These are phyloP conservation scores for Syrrhaptes paradoxus DNA, from an alignment of 2,113 vertebrate species.

Conservation along the genomic window DNA sequence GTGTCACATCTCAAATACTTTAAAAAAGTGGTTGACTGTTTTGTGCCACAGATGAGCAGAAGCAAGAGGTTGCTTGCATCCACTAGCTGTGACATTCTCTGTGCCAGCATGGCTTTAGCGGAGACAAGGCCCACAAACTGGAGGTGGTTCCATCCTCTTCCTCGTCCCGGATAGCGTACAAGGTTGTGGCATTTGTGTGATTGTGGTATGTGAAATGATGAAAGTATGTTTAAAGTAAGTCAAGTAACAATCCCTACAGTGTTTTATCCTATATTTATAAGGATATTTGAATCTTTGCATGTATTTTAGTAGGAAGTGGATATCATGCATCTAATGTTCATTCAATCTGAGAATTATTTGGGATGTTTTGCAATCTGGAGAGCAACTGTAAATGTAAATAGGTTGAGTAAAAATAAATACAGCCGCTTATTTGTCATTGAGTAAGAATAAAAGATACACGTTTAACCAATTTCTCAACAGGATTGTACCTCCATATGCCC, in stretches of 20 bases:
- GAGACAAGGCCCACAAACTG: background rate
- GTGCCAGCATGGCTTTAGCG: background rate
- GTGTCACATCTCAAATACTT: slow-evolving; percentile 40
- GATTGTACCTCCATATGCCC: background rate
- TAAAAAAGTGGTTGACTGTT: slow-evolving; percentile 42
- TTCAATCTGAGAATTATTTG: background rate
- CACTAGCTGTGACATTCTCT: slow-evolving; percentile 26
- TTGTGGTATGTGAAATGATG: background rate
- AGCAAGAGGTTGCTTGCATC: background rate
- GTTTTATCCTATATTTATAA: background rate
- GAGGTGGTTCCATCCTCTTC: background rate
- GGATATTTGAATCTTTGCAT: background rate
- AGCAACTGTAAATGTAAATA: background rate
- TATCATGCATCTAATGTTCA: background rate
- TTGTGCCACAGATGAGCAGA: slow-evolving; percentile 36
- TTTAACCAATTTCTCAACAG: background rate
- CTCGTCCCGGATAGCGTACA: background rate
- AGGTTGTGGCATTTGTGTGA: background rate
- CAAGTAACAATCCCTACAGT: background rate
- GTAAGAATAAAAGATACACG: background rate
- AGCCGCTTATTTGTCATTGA: background rate
- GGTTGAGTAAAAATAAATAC: background rate
- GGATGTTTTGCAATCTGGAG: background rate
- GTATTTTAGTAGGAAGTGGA: background rate
- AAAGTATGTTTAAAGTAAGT: background rate